A percentile compares a stretch with the other conserved stretches of the same genome.
phyloP scores from a whole-genome alignment of 2,113 vertebrate species.

The Alosa alosa region DNA sequence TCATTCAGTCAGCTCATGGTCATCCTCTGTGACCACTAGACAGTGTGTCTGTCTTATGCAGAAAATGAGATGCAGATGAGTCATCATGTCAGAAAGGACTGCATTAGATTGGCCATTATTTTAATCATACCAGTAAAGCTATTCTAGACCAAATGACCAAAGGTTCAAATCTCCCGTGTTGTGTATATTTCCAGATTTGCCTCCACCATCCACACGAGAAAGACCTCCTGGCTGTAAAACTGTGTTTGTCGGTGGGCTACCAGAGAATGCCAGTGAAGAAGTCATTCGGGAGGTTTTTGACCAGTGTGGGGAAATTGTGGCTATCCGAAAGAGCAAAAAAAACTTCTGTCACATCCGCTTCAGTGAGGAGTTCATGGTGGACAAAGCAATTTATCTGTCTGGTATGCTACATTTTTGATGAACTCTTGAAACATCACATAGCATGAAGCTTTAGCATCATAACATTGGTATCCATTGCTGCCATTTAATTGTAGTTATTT shows the following conservation, averaged over 20 bases:
- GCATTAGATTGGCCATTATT: neutral
- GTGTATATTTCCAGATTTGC: slow-evolving; percentile 73
- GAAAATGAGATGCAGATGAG: slow-evolving; percentile 7
- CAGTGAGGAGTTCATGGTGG: slow-evolving; percentile 88
- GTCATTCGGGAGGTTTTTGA: slow-evolving; percentile 89
- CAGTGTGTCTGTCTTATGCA: neutral
- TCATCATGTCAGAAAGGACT: neutral
- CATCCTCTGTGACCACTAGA: neutral
- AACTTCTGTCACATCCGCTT: slow-evolving; percentile 92
- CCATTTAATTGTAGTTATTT: neutral
- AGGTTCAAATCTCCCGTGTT: neutral
- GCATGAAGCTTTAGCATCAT: no score
- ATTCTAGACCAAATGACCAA: neutral
- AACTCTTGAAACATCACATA: neutral
- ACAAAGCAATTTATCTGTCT: slow-evolving; percentile 90
- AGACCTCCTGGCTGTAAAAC: slow-evolving; percentile 88
- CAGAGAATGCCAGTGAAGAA: slow-evolving; percentile 86
- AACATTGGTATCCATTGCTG: no score
- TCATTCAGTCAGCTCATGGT: neutral
- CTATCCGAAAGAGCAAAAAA: slow-evolving; percentile 92
- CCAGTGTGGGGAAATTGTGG: slow-evolving; percentile 85
- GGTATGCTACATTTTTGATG: slow-evolving; percentile 62
- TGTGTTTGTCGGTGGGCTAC: slow-evolving; percentile 87
- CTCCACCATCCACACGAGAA: slow-evolving; percentile 86
- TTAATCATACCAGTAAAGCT: neutral